Evolutionary conservation across 2,888 invertebrate species (phyloP), one percentile per base, ranked within the genome.

Genomic region (Archips crataeganus): DNA sequence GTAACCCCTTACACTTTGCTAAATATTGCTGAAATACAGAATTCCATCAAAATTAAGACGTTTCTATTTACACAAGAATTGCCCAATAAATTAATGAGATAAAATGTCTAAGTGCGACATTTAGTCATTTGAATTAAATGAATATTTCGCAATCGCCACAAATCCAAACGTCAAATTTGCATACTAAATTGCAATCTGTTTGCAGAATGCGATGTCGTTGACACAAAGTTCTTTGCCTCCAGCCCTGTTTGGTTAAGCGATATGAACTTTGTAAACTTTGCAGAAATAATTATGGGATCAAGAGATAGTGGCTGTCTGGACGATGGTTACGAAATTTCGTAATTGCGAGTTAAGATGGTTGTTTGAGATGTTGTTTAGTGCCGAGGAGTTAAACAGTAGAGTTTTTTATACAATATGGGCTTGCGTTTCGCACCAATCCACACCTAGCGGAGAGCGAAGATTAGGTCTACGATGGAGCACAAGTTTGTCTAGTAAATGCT

Each of bases 171-270:
- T 34, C 23, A 13, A 64, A 65, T 65, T 65, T 65, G 51, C 65
- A 65, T 65, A 65, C 65, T 47, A 15, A 51, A 51, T 65, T 65
- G 65, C 65, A 65, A 65, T 65, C 15, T 47, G 45, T 32, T 45
- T 32, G 11, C 13, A 4, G 39, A 39, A 39, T 39, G 39, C 39
- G 39, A 36, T 36, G 65, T 65, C 65, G 15, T 65, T 51, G 65
- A 51, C 65, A 36, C n/a, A 11, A 3, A 49, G 65, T 65, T 65
- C 36, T 13, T 65, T 65, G 15, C n/a, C 65, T 34, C 49, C n/a
- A 8, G 34, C n/a, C 34, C 49, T 63, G 49, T 62, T 62, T 62
- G 62, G 39, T 42, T 36, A 62, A 23, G 42, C 39, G 23, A 42
- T 51, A 13, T 63, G 36, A 49, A 51, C 51, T 65, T 36, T 23